Evolutionary conservation across 35 echinoderm and acorn worm genomes (phyloP), one percentile per base, ranked within the genome.

Genomic region (Diadema setosum): DNA sequence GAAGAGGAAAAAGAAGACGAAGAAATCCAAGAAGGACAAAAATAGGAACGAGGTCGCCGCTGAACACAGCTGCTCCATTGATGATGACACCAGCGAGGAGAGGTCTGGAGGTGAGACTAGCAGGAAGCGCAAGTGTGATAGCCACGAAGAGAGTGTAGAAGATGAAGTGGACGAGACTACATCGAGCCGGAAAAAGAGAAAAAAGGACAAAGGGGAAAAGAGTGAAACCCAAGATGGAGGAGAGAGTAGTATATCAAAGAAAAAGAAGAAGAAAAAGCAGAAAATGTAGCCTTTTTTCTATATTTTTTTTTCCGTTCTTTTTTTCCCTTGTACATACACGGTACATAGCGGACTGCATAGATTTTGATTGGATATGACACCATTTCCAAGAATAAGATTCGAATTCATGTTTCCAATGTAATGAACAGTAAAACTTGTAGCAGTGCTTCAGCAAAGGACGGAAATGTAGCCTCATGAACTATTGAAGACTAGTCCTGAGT

Each of bases 1-100:
- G 73, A 78, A 78, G 73, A 78, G 44, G 40, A 78, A 78, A 41
- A 78, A 78, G 44, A 78, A 78, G 73, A 78, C 73, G 15, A 78
- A 78, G 23, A 78, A 78, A 44, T 78, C 73, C 6, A 78, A 78
- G 21, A 78, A 78, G 73, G 73, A 78, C 30, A 78, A 78, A 32
- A 78, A 23, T 36, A 39, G 73, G 33, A n/a, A 75, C 20, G 23
- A 8, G 4, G 73, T n/a, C 4, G 25, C 35, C 1, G 27, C 73
- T 1, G 18, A n/a, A n/a, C n/a, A n/a, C n/a, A n/a, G 3, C 35
- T 78, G 73, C 20, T 42, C 35, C 11, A 26, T 41, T 16, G 73
- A 78, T 17, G 33, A 30, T 17, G 67, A 78, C 14, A 44, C 24
- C 15, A 42, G 73, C 18, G 73, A 44, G 40, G 73, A 44, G n/a